These are phyloP conservation scores for Meiosimyza decipiens DNA, from an alignment of 2,888 invertebrate genomes.

Conservation along the genomic window DNA sequence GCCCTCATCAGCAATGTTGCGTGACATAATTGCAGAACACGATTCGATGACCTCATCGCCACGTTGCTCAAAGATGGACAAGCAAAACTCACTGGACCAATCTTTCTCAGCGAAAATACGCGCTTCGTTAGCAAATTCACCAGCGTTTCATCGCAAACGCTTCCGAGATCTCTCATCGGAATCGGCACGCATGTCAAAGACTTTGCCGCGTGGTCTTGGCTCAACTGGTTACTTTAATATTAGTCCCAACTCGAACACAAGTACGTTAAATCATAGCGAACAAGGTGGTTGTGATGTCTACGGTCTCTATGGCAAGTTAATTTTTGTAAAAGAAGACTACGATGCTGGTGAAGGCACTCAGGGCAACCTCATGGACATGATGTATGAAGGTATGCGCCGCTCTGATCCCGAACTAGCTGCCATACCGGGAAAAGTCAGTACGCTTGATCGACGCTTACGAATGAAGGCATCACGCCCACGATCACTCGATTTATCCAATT, in stretches of 20 bases:
- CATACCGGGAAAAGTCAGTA: constrained; percentile 84
- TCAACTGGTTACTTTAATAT: constrained; percentile 57
- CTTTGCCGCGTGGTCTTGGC: constrained; percentile 77
- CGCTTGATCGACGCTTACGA: constrained; percentile 80
- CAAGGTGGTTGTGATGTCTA: constrained; percentile 84
- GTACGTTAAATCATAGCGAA: constrained; percentile 73
- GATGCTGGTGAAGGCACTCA: constrained; percentile 84
- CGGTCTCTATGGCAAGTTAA: constrained; percentile 88
- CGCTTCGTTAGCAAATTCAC: constrained; percentile 73
- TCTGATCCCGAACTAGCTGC: constrained; percentile 88
- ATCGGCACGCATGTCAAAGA: constrained; percentile 75
- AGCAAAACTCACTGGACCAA: constrained; percentile 73
- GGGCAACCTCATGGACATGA: constrained; percentile 69
- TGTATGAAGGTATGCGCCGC: constrained; percentile 80
- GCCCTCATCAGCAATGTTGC: constrained; percentile 43
- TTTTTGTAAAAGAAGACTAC: constrained; percentile 78
- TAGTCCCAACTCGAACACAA: constrained; percentile 69
- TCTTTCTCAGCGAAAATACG: constrained; percentile 72
- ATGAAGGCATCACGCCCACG: constrained; percentile 86
- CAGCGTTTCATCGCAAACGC: constrained; percentile 72
- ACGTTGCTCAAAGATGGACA: constrained; percentile 71
- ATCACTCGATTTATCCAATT: constrained; percentile 85
- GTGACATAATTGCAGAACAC: constrained; percentile 50
- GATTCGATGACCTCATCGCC: constrained; percentile 55
- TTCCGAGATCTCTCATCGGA: constrained; percentile 68